Base-by-base conservation (phyloP, 2,113 vertebrate genomes). In the Fulmarus glacialis region DNA sequence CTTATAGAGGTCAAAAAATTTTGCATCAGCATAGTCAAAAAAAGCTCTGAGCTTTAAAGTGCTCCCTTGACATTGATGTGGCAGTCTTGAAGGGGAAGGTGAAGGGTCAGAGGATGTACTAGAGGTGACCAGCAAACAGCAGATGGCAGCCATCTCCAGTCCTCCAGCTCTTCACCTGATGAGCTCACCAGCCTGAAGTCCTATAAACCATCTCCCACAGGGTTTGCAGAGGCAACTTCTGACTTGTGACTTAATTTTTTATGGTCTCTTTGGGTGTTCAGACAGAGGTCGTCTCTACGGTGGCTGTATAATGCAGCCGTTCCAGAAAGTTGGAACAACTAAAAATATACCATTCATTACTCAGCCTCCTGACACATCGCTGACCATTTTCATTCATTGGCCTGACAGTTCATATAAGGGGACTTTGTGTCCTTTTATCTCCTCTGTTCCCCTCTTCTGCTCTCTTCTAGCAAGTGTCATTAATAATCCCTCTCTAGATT, bases 231-330 rank as follows among this genome's bases (percentile, higher is more conserved):
- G 8, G 8, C 8, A 42, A 43, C 24, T 48, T 82, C 17, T 52
- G 55, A 81, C 34, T 48, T 36, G 21, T n/a, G 36, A 26, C 15
- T 66, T 66, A 6, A 47, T 20, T 47, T 75, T 73, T 83, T 16
- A 43, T 17, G 26, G 18, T 45, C 15, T 42, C 18, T 43, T 23
- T 86, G 24, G 8, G 9, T 47, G 27, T 56, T 36, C 34, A 93
- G 63, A 34, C 29, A 82, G 36, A 87, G 23, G 14, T 43, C 1
- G 0, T 52, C 34, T 68, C 72, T 56, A 26, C 2, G 1, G 83
- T 40, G 29, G 42, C 52, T 42, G 27, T 34, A 30, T 43, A 2
- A 0, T 32, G 34, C 30, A 68, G 36, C 22, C 3, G 0, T 36
- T 91, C 27, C 45, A 77, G 48, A 50, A 81, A 91, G 53, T 1